A percentile compares a stretch with the other conserved stretches of the same genome.
phyloP scores from a whole-genome alignment of 2,113 vertebrate species.

The Hystrix brachyura region DNA sequence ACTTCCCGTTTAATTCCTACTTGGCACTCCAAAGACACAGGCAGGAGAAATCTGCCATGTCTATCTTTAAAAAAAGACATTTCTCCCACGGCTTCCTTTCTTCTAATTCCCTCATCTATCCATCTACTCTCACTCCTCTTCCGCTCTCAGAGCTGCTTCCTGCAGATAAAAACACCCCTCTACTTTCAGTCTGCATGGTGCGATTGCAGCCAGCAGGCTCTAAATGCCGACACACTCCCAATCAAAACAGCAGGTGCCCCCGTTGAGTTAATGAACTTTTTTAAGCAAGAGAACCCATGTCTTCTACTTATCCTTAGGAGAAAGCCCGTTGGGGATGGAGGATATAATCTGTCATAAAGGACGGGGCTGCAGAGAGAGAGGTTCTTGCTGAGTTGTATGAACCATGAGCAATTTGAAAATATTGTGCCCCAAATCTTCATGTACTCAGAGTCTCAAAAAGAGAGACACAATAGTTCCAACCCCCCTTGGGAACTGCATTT shows the following conservation, averaged over 20 bases:
- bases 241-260: conserved; percentile 48
- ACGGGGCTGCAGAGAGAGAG: background rate
- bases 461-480: background rate
- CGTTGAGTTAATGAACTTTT: conserved; percentile 10
- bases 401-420: conserved; percentile 19
- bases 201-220: conserved; percentile 60
- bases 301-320: conserved; percentile 39
- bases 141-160: conserved; percentile 76
- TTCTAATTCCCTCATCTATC: conserved; percentile 56
- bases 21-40: conserved; percentile 21
- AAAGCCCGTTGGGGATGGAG: background rate
- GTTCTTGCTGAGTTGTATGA: background rate
- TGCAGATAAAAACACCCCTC: conserved; percentile 77
- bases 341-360: background rate
- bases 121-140: conserved; percentile 64
- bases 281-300: conserved; percentile 55
- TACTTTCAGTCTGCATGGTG: conserved; percentile 22
- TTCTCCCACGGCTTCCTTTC: conserved; percentile 70
- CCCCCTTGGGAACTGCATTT: background rate
- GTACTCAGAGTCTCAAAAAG: background rate
- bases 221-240: background rate
- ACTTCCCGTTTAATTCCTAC: background rate
- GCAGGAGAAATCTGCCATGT: conserved; percentile 7
- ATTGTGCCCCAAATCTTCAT: background rate
- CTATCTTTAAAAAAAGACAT: conserved; percentile 55